phyloP scores from a whole-genome alignment of 2,888 invertebrate species.

The Epistrophe grossulariae region DNA sequence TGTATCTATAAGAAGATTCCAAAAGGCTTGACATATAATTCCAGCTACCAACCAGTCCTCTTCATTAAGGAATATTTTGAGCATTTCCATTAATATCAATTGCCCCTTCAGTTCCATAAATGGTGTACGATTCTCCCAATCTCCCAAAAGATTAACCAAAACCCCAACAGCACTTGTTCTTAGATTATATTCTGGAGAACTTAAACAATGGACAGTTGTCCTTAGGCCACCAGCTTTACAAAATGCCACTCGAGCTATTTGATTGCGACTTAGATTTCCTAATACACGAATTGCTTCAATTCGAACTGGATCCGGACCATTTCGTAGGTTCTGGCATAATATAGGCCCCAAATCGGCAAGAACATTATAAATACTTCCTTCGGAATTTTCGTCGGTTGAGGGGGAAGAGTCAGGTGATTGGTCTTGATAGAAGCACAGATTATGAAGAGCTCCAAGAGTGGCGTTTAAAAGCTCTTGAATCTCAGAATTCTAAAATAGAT shows the following conservation, averaged over 20 bases:
- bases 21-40: conserved; percentile 90
- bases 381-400: conserved; percentile 80
- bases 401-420: conserved; percentile 78
- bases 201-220: conserved; percentile 86
- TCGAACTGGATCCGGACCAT: conserved; percentile 81
- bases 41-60: conserved; percentile 89
- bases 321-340: conserved; percentile 79
- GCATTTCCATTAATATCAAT: conserved; percentile 85
- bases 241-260: conserved; percentile 87
- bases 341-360: conserved; percentile 80
- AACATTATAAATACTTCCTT: conserved; percentile 80
- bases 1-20: conserved; percentile 88
- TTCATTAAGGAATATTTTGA: conserved; percentile 85
- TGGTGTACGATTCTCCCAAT: conserved; percentile 85
- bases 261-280: conserved; percentile 91
- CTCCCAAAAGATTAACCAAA: conserved; percentile 90
- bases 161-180: conserved; percentile 92
- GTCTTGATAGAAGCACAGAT: conserved; percentile 90
- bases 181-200: conserved; percentile 87
- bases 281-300: conserved; percentile 91
- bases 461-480: conserved; percentile 91
- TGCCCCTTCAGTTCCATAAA: conserved; percentile 85
- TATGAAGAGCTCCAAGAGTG: conserved; percentile 92
- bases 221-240: conserved; percentile 88
- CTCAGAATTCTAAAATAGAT: conserved; percentile 82